Percentiles rank a stretch among this genome's conserved stretches.
These are phyloP conservation scores for Heliothis peltigera DNA, from an alignment of 2,888 invertebrate species.

Conservation along the genomic window DNA sequence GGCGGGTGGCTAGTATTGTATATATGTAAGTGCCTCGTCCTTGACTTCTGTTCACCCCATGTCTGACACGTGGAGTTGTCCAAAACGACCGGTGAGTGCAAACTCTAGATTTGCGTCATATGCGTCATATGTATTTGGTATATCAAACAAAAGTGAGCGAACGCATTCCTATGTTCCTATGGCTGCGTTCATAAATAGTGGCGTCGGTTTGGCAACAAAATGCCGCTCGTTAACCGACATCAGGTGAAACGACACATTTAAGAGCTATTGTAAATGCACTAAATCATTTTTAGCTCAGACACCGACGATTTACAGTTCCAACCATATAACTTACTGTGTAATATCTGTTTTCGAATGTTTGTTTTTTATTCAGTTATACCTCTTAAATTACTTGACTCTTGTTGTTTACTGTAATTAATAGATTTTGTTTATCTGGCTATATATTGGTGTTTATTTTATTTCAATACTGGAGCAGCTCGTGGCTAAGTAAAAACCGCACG, in stretches of 20 bases:
- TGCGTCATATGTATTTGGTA: conserved; percentile 30
- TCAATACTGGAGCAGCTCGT: too few species aligned
- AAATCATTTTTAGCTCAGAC: conserved; percentile 48
- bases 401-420: background rate
- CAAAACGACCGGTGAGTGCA: conserved; percentile 23
- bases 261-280: conserved; percentile 52
- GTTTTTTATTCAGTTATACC: conserved; percentile 4
- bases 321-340: conserved; percentile 7
- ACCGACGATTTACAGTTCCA: conserved; percentile 23
- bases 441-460: background rate
- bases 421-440: background rate
- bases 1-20: too few species aligned
- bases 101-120: conserved; percentile 46
- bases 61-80: conserved; percentile 8
- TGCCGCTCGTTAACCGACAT: conserved; percentile 50
- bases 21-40: background rate
- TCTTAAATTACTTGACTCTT: background rate
- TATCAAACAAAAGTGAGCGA: conserved; percentile 48
- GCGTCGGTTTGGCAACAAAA: conserved; percentile 51
- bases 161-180: conserved; percentile 49
- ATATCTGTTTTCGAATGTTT: conserved; percentile 2
- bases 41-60: conserved; percentile 13
- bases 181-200: conserved; percentile 38
- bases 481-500: too few species aligned
- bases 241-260: conserved; percentile 59